Base-by-base conservation (phyloP, 2,113 vertebrate species). In the Colistium nudipinnis region DNA sequence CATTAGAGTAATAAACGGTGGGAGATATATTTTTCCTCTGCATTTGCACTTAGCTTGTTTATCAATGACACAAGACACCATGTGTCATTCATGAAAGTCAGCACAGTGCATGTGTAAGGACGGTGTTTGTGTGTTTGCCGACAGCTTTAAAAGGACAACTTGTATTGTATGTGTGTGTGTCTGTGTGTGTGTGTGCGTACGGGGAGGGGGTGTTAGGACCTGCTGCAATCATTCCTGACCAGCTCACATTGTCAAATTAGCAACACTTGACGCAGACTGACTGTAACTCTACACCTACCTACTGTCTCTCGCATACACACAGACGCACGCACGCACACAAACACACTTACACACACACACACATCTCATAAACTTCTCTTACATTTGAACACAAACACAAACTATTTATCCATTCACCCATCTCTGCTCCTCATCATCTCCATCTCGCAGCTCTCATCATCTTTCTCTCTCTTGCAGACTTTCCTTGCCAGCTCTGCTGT, bases 241-340 rank as follows among this genome's bases (percentile, higher is more conserved):
- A 79, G 81, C 74, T 79, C 74, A 54, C 71, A 69, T 81, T 85
- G 79, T 90, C 82, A 83, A 75, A 80, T 83, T 85, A 90, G 76
- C 84, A 80, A 67, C 75, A 78, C 82, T 83, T 62, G 74, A 81
- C 66, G 76, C 81, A 84, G 81, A 87, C 79, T 76, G 78, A 70
- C 73, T 78, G 79, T 78, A 86, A 84, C 73, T 76, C 45, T 67
- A 87, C 63, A 80, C 85, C 75, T 61, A 80, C 33, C 66, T 55
- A 56, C 51, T 65, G 73, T 72, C 81, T 78, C 59, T 16, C 51
- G 30, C 33, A 20, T 27, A 22, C 56, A 44, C 57, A 1, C 43
- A 16, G 45, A 3, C 48, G 2, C 35, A n/a, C 35, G 35, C 65
- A 48, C 59, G 16, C 45, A 22, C 41, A 45, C 63, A 54, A 35